phyloP scores from a whole-genome alignment of 2,888 invertebrate genomes.

The Chalcis sispes region DNA sequence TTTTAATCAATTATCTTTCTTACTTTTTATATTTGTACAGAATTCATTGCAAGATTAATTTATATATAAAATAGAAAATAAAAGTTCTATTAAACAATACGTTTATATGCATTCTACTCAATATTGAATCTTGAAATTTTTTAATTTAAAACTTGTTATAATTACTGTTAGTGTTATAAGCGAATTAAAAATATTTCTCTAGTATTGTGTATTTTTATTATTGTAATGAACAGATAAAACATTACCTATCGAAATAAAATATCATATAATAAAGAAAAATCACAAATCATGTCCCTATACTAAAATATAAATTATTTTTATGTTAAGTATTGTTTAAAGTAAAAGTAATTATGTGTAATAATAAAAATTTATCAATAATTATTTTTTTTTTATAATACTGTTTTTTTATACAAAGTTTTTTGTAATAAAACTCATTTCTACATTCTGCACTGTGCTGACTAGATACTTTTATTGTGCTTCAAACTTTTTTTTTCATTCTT shows the following conservation, averaged over 20 bases:
- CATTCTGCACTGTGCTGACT: slow-evolving; percentile 52
- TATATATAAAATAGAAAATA: slow-evolving; percentile 29
- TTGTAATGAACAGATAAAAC: slow-evolving; percentile 10
- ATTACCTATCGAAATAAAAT: slow-evolving; percentile 27
- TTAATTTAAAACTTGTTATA: slow-evolving; percentile 16
- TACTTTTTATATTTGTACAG: neutral
- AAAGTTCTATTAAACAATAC: slow-evolving; percentile 31
- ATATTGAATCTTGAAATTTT: slow-evolving; percentile 14
- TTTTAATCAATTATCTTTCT: slow-evolving; percentile 40
- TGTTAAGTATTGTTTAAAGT: slow-evolving; percentile 14
- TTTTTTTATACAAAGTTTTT: slow-evolving; percentile 45
- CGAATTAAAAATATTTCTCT: slow-evolving; percentile 38
- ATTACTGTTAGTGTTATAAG: slow-evolving; percentile 14
- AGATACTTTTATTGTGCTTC: slow-evolving; percentile 48
- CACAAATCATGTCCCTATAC: slow-evolving; percentile 23
- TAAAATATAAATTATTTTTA: no score
- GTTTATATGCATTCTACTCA: slow-evolving; percentile 17
- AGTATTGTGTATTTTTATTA: slow-evolving; percentile 37
- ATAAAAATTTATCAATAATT: slow-evolving; percentile 25
- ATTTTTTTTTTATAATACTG: slow-evolving; percentile 50
- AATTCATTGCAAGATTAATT: slow-evolving; percentile 4
- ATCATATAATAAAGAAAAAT: slow-evolving; percentile 44
- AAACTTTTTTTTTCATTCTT: slow-evolving; percentile 31
- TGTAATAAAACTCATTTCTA: slow-evolving; percentile 44
- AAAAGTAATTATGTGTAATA: slow-evolving; percentile 37